phyloP scores from a whole-genome alignment of 35 echinoderm and acorn worm genomes.

The Diadema setosum region DNA sequence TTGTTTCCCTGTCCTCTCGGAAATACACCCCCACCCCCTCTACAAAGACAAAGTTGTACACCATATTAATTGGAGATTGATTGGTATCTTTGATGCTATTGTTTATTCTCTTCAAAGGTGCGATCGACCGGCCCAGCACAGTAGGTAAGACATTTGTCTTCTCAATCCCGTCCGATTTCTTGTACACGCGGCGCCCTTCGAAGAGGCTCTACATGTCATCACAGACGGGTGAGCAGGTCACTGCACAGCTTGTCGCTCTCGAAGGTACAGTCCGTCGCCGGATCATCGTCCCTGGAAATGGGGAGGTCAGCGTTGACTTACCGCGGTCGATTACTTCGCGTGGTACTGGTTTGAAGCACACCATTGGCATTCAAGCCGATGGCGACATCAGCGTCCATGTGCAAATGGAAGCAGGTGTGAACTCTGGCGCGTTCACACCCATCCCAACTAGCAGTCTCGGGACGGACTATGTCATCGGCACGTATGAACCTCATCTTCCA shows the following conservation, averaged over 20 bases:
- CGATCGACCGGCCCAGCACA: slow-evolving; percentile 6
- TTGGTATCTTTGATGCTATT: too few relatives aligned
- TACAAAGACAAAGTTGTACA: too few relatives aligned
- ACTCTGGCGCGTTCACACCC: slow-evolving; percentile 63
- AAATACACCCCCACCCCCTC: too few relatives aligned
- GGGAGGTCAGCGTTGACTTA: slow-evolving; percentile 11
- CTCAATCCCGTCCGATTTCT: slow-evolving; percentile 56
- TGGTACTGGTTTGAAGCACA: slow-evolving; percentile 71
- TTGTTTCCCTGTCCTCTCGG: too few relatives aligned
- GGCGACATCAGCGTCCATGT: slow-evolving; percentile 60
- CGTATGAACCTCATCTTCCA: slow-evolving; percentile 43
- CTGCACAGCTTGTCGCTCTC: slow-evolving; percentile 26
- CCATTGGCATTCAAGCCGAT: slow-evolving; percentile 28
- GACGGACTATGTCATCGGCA: slow-evolving; percentile 70
- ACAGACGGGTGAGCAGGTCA: slow-evolving; percentile 4
- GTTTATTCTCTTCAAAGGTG: too few relatives aligned
- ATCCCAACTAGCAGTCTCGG: slow-evolving; percentile 65
- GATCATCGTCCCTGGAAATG: neutral
- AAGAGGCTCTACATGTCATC: slow-evolving; percentile 25
- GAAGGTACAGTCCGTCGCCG: neutral
- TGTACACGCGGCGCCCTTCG: neutral
- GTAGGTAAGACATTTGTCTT: slow-evolving; percentile 81
- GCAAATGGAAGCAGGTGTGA: slow-evolving; percentile 39
- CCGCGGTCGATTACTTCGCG: slow-evolving; percentile 27
- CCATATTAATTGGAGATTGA: too few relatives aligned